Evolutionary conservation across 2,888 invertebrate species (phyloP).

Genomic region (Augiades crinisus): DNA sequence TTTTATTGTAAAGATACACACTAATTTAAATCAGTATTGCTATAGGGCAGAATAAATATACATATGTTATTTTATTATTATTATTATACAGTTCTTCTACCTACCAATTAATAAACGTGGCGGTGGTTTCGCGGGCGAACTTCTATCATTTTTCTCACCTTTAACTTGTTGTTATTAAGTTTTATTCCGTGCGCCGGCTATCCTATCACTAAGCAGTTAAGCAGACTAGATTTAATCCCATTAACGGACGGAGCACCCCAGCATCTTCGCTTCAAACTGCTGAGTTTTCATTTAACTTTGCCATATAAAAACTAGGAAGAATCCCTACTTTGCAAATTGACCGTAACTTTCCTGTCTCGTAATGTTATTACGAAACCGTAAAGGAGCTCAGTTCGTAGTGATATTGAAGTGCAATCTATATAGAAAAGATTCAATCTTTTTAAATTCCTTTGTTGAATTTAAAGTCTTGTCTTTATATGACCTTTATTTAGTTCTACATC

Average conservation of each 20-base stretch:
- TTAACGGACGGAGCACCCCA: slow-evolving; percentile 46
- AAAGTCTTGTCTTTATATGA: no score
- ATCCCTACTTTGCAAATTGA: slow-evolving; percentile 52
- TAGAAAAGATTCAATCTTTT: neutral
- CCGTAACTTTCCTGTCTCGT: slow-evolving; percentile 41
- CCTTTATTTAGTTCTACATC: no score
- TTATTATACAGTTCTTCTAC: no score
- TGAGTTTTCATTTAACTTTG: slow-evolving; percentile 57
- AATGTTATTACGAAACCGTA: slow-evolving; percentile 31
- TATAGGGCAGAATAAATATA: no score
- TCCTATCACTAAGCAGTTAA: slow-evolving; percentile 25
- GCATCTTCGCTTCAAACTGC: slow-evolving; percentile 50
- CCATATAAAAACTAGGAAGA: slow-evolving; percentile 51
- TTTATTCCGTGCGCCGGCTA: neutral
- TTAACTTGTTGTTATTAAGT: no score
- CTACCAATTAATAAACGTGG: no score
- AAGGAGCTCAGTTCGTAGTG: neutral
- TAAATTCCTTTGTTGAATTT: neutral
- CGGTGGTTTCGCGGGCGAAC: no score
- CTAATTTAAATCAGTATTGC: no score
- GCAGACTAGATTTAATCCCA: slow-evolving; percentile 52
- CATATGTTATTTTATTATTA: no score
- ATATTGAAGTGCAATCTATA: neutral
- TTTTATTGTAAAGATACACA: no score
- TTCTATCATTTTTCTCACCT: no score